phyloP scores from a whole-genome alignment of 2,113 vertebrate species.

The Hipposideros armiger region DNA sequence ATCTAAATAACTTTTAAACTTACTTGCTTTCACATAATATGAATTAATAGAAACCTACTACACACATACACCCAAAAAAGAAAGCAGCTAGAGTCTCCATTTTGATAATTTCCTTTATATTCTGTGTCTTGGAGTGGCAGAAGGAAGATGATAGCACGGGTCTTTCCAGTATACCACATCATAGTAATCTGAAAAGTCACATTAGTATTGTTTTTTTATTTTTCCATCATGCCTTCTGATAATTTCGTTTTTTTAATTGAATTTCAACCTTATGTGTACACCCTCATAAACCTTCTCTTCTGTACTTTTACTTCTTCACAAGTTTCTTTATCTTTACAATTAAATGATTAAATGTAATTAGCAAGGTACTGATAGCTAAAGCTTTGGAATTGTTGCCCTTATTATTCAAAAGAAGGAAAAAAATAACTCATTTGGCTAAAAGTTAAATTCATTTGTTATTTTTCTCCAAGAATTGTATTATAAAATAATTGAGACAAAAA shows the following conservation, averaged over 20 bases:
- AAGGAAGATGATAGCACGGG: neutral
- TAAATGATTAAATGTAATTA: neutral
- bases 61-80: neutral
- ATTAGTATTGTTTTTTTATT: neutral
- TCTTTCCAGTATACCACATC: neutral
- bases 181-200: neutral
- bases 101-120: neutral
- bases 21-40: neutral
- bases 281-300: neutral
- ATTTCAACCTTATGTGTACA: neutral
- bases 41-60: neutral
- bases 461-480: neutral
- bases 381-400: neutral
- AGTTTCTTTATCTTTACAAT: slow-evolving; percentile 26
- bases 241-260: neutral
- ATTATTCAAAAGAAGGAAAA: neutral
- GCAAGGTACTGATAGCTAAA: neutral
- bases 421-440: neutral
- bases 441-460: slow-evolving; percentile 21
- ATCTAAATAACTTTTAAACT: neutral
- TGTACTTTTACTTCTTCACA: neutral
- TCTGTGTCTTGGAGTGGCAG: neutral
- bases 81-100: neutral
- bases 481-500: neutral
- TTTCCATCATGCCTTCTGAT: neutral